Evolutionary conservation across 2,113 vertebrate genomes (phyloP).

Genomic region (Coptodon rendalli): DNA sequence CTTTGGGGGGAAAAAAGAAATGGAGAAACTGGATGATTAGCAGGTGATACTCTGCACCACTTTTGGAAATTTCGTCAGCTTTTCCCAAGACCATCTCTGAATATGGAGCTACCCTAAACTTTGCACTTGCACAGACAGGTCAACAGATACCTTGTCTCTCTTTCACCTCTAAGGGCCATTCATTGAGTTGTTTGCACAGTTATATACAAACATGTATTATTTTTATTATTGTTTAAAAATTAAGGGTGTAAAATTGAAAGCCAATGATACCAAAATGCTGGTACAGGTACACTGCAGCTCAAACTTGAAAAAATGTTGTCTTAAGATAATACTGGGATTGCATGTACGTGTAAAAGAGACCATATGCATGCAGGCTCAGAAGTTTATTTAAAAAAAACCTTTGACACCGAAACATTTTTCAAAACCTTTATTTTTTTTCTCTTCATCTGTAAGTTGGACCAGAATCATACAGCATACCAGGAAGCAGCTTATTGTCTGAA

Average conservation of each 20-base stretch:
- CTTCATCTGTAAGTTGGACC: background rate
- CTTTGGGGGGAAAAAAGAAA: background rate
- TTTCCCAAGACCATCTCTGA: background rate
- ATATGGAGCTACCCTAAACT: background rate
- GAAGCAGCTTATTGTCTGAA: background rate
- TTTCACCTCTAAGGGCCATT: background rate
- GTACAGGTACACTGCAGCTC: background rate
- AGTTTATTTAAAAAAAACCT: background rate
- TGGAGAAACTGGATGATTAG: background rate
- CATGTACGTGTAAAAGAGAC: background rate
- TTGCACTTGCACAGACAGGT: background rate
- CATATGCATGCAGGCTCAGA: background rate
- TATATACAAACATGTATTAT: background rate
- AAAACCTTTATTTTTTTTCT: conserved; percentile 6
- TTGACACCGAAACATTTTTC: background rate
- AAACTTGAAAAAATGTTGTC: background rate
- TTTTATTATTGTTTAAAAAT: background rate
- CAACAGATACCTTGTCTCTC: background rate
- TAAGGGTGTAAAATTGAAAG: background rate
- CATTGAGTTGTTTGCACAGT: background rate
- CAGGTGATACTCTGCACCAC: background rate
- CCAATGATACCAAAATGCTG: background rate
- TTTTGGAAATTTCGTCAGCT: background rate
- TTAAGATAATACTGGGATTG: background rate
- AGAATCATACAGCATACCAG: background rate